Conservation (phyloP, 2,888 invertebrate genomes). For the Andricus curvator region DNA sequence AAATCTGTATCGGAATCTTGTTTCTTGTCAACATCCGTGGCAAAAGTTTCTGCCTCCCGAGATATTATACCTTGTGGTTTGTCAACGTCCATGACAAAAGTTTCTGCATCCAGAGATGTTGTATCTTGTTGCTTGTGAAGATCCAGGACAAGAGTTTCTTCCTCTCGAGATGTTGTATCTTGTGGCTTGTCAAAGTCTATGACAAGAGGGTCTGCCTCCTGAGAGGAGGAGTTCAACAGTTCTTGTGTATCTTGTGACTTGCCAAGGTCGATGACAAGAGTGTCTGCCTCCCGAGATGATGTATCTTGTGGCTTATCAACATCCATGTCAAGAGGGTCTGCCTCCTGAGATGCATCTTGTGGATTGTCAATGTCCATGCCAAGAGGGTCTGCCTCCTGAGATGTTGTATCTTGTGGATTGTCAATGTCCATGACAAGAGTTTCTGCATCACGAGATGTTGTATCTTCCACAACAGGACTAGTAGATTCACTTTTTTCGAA, state of each 20-base stretch:
- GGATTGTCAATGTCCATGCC: too few species aligned
- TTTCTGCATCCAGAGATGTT: background rate
- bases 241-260: background rate
- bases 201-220: background rate
- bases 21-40: background rate
- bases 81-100: background rate
- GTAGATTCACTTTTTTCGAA: background rate
- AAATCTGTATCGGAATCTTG: slow-evolving; percentile 1
- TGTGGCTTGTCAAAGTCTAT: too few species aligned
- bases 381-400: too few species aligned
- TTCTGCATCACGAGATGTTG: background rate
- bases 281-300: background rate
- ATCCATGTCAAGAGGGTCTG: too few species aligned
- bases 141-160: too few species aligned
- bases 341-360: too few species aligned
- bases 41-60: background rate
- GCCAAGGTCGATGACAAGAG: background rate
- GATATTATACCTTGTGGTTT: background rate
- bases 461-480: background rate
- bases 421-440: background rate
- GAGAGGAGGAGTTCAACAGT: too few species aligned
- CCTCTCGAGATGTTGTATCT: too few species aligned
- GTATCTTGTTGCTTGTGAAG: background rate
- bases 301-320: too few species aligned
- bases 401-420: background rate